Conservation (phyloP, 2,888 invertebrate genomes). For the Ernsta delagoae region DNA sequence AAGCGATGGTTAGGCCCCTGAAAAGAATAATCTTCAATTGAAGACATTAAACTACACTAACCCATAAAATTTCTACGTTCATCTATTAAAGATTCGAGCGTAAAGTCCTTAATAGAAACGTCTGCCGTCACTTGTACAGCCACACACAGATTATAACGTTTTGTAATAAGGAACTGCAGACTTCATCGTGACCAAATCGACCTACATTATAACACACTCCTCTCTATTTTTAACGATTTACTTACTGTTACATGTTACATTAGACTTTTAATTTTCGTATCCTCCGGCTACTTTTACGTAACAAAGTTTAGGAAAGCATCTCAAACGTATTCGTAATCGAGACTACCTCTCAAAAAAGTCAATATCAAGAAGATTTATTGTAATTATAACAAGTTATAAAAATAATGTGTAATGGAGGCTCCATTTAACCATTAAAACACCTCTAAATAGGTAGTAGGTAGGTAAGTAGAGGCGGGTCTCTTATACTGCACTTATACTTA, state of each 20-base stretch:
- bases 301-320: not conserved
- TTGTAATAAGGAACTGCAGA: conserved; percentile 25
- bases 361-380: no score
- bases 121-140: conserved; percentile 4
- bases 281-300: not conserved
- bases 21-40: no score
- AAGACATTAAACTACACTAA: no score
- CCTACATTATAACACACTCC: conserved; percentile 42
- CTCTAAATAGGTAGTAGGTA: no score
- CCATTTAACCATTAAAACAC: no score
- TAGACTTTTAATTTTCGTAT: not conserved
- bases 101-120: conserved; percentile 23
- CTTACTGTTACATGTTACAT: not conserved
- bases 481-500: no score
- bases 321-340: no score
- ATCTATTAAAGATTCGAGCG: conserved; percentile 7
- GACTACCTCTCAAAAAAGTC: no score
- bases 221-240: conserved; percentile 31
- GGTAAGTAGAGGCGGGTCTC: no score
- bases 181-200: conserved; percentile 43
- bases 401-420: no score
- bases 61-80: not conserved
- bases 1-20: no score
- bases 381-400: no score
- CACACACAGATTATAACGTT: conserved; percentile 17